Conservation (phyloP, 2,797 vertebrate genomes). For the Diplodus puntazzo region DNA sequence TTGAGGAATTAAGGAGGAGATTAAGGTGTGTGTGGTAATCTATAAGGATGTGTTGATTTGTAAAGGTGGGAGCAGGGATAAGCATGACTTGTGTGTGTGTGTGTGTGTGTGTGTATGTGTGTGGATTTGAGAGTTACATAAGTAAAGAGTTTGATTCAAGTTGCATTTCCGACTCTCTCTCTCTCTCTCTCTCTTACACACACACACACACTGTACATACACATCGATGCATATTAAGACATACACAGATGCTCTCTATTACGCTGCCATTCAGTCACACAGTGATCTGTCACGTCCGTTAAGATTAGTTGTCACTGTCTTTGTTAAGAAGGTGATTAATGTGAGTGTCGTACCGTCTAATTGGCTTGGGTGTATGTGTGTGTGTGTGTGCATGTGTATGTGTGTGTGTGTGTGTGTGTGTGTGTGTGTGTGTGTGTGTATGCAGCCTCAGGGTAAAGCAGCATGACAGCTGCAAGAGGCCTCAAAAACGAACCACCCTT, state of each 20-base stretch:
- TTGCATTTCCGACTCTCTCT: constrained; percentile 17
- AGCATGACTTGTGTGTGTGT: constrained; percentile 44
- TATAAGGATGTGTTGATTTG: constrained; percentile 71
- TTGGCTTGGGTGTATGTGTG: constrained; percentile 32
- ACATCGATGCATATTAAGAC: constrained; percentile 41
- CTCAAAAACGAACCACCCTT: constrained; percentile 50
- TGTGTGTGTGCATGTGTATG: constrained; percentile 15
- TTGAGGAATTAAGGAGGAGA: constrained; percentile 76
- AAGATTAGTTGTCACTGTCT: constrained; percentile 69
- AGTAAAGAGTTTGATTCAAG: constrained; percentile 32
- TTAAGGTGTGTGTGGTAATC: constrained; percentile 77
- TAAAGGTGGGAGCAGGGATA: constrained; percentile 67
- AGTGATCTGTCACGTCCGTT: constrained; percentile 55
- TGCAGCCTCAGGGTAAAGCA: constrained; percentile 61
- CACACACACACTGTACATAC: constrained; percentile 8
- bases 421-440: constrained; percentile 17
- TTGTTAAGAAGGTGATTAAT: constrained; percentile 79
- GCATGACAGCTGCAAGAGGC: constrained; percentile 69
- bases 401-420: constrained; percentile 17
- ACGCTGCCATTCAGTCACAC: constrained; percentile 43
- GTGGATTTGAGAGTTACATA: constrained; percentile 34
- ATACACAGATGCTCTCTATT: constrained; percentile 63
- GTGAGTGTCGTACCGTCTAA: constrained; percentile 47
- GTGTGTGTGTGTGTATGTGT: constrained; percentile 9
- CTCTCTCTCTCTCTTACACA: constrained; percentile 5